phyloP scores from a whole-genome alignment of 1,140 invertebrate species.

The Drosophila subobscura region DNA sequence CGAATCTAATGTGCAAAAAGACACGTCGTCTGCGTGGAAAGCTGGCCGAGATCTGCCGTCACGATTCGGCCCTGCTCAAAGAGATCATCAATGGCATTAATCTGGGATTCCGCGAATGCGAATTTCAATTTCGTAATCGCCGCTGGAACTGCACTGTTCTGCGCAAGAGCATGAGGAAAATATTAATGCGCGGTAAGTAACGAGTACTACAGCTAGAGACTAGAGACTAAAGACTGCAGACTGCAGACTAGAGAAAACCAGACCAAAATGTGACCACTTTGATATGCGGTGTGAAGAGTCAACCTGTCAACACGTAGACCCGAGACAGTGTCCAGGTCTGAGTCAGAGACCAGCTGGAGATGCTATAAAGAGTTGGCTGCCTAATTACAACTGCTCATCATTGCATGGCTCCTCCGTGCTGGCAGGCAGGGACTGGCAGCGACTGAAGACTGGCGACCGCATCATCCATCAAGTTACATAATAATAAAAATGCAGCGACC shows the following conservation, averaged over 20 bases:
- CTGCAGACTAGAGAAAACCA: background rate
- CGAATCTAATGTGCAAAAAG: conserved; percentile 93
- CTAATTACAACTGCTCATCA: conserved; percentile 72
- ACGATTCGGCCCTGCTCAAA: conserved; percentile 87
- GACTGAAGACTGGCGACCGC: conserved; percentile 67
- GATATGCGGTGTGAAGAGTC: conserved; percentile 49
- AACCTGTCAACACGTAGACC: conserved; percentile 58
- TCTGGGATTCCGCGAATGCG: conserved; percentile 92
- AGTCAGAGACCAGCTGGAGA: conserved; percentile 31
- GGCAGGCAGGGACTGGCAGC: conserved; percentile 59
- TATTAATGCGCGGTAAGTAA: conserved; percentile 90
- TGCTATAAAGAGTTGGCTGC: conserved; percentile 40
- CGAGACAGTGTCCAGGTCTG: conserved; percentile 15
- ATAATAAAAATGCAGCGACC: conserved; percentile 81
- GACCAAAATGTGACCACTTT: conserved; percentile 34
- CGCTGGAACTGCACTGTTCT: conserved; percentile 93
- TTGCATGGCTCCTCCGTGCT: conserved; percentile 46
- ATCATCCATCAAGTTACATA: conserved; percentile 83
- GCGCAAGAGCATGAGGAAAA: conserved; percentile 90
- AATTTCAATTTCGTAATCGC: conserved; percentile 92
- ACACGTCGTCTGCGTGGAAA: conserved; percentile 89
- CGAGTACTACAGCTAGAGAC: conserved; percentile 2
- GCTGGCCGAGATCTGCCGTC: conserved; percentile 90
- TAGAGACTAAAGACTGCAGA: conserved; percentile 10
- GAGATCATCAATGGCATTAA: conserved; percentile 91